Conservation (phyloP, 1,140 invertebrate species). For the Ruditapes philippinarum region DNA sequence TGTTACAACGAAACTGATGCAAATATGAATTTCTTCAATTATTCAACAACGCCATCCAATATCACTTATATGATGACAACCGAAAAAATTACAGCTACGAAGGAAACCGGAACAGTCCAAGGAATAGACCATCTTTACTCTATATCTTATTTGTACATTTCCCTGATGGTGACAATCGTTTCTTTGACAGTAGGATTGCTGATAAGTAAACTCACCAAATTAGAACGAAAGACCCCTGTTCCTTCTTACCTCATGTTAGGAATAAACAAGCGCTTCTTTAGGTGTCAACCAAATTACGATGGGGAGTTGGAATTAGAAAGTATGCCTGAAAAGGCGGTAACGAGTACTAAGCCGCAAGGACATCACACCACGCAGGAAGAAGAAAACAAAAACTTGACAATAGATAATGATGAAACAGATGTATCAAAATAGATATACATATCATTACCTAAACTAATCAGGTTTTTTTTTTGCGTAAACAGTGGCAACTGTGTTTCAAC, state of each 20-base stretch:
- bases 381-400: no score
- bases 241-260: neutral
- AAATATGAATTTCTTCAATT: no score
- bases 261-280: slow-evolving; percentile 4
- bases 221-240: neutral
- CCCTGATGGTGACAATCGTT: neutral
- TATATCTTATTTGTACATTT: slow-evolving; percentile 14
- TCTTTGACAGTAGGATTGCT: neutral
- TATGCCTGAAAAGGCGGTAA: neutral
- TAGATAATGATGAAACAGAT: no score
- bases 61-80: neutral
- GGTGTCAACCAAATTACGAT: neutral
- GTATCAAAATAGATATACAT: no score
- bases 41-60: no score
- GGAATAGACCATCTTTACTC: slow-evolving; percentile 6
- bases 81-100: neutral
- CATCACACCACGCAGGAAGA: no score
- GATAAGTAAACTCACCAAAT: neutral
- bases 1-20: neutral
- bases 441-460: no score
- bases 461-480: no score
- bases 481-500: no score
- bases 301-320: neutral
- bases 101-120: neutral
- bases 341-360: no score